A percentile compares a stretch with the other conserved stretches of the same genome.
These are phyloP conservation scores for Pantherophis vulpinus DNA, from an alignment of 2,797 vertebrate genomes.

Conservation along the genomic window DNA sequence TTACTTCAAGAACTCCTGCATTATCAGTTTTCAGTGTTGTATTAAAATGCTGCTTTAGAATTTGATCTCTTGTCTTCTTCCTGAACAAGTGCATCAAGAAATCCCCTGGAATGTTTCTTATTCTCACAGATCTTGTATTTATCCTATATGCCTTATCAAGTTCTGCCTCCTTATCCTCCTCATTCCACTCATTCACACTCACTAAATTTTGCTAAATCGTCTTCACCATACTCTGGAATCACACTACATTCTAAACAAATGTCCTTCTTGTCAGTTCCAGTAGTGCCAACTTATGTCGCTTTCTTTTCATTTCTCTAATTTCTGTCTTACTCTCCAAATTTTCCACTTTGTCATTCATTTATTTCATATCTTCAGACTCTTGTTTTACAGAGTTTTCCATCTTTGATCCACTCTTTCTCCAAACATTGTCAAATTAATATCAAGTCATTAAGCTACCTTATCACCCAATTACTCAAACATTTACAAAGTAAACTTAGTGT, in stretches of 20 bases:
- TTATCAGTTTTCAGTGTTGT: neutral
- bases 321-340: neutral
- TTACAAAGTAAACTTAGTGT: neutral
- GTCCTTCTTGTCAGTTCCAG: no score
- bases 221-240: neutral
- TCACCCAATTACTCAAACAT: neutral
- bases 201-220: neutral
- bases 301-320: neutral
- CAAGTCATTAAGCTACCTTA: neutral
- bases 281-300: neutral
- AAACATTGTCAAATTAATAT: neutral
- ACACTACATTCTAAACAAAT: no score
- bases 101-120: neutral
- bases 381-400: neutral
- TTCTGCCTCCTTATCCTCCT: neutral
- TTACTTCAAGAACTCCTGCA: no score
- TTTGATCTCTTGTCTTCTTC: neutral
- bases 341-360: neutral
- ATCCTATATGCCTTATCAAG: neutral
- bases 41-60: neutral
- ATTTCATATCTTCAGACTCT: neutral
- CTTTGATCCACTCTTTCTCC: neutral
- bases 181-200: neutral
- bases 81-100: neutral
- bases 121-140: neutral